A percentile compares a stretch with the other conserved stretches of the same genome.
phyloP scores from a whole-genome alignment of 37 sponge, comb jelly and placozoan genomes.

The Cliona cf. orientalis region DNA sequence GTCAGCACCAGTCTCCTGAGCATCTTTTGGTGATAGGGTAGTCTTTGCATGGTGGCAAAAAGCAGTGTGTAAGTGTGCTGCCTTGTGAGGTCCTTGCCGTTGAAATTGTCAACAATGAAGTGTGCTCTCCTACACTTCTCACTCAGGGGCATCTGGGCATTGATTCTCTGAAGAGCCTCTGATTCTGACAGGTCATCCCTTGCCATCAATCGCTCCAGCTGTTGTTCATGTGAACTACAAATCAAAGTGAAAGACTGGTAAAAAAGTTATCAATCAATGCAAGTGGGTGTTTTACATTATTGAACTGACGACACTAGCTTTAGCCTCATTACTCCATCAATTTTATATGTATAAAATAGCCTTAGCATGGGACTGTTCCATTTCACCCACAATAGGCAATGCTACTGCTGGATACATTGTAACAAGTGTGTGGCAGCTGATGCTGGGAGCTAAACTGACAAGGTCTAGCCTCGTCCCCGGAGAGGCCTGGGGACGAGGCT shows the following conservation, averaged over 20 bases:
- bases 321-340: no score
- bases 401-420: no score
- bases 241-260: constrained; percentile 8
- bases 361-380: no score
- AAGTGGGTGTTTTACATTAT: neutral
- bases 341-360: no score
- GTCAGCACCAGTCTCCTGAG: no score
- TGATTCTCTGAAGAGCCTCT: constrained; percentile 82
- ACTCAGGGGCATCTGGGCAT: constrained; percentile 87
- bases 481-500: no score
- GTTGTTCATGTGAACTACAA: constrained; percentile 75
- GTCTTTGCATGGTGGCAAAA: constrained; percentile 38
- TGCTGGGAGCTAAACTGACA: no score
- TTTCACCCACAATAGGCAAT: no score
- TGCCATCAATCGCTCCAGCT: constrained; percentile 83
- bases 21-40: constrained; percentile 19
- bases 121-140: constrained; percentile 84
- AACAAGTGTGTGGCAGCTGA: no score
- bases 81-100: constrained; percentile 32
- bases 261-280: neutral
- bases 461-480: no score
- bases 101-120: constrained; percentile 86
- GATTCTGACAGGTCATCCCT: constrained; percentile 74
- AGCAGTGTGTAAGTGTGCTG: constrained; percentile 55
- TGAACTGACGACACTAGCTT: no score